These are phyloP conservation scores for Hyla sarda DNA, from an alignment of 2,113 vertebrate species.

Conservation along the genomic window DNA sequence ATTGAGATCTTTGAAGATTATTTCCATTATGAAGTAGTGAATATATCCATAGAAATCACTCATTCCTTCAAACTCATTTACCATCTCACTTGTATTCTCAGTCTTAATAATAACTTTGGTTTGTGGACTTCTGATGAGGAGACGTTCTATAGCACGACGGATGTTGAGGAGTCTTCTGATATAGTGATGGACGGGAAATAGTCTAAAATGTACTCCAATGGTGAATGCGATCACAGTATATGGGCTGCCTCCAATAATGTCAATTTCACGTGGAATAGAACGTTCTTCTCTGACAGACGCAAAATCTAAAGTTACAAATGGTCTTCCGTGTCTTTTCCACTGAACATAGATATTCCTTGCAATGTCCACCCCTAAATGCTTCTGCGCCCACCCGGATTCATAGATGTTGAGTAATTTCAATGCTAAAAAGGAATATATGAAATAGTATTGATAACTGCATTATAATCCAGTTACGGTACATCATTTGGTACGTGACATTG, in stretches of 20 bases:
- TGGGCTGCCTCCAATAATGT: constrained; percentile 13
- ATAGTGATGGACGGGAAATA: constrained; percentile 17
- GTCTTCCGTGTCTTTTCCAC: no score
- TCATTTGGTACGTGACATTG: no score
- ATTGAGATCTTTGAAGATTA: constrained; percentile 40
- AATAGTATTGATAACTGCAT: no score
- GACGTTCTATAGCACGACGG: constrained; percentile 6
- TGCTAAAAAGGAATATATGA: no score
- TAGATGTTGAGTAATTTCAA: no score
- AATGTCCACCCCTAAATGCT: no score
- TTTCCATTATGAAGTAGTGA: constrained; percentile 38
- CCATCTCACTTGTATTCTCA: not conserved
- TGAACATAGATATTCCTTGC: no score
- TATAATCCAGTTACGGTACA: no score
- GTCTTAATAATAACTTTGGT: constrained; percentile 50
- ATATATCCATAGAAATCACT: constrained; percentile 37
- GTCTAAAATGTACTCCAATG: constrained; percentile 46
- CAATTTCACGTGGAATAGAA: constrained; percentile 31
- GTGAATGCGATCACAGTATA: not conserved
- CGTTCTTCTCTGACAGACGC: not conserved
- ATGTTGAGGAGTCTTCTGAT: constrained; percentile 35
- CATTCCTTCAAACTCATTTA: not conserved
- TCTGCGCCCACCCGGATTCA: no score
- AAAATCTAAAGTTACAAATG: no score
- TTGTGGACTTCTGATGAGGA: constrained; percentile 32